Conservation (phyloP, 2,888 invertebrate genomes). For the Eupithecia abbreviata region DNA sequence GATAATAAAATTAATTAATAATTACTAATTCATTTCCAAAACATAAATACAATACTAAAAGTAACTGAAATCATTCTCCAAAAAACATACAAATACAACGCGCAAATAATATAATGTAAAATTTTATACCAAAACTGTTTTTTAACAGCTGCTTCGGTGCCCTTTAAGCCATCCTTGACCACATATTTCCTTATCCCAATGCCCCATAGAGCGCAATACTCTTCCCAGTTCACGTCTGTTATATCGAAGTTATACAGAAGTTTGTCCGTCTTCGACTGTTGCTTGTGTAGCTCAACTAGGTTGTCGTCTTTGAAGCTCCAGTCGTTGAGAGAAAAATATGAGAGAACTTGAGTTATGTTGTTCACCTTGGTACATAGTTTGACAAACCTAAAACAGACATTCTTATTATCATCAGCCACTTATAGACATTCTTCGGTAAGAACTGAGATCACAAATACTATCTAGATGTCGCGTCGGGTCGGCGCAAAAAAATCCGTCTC, state of each 20-base stretch:
- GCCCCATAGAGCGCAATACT: slow-evolving; percentile 25
- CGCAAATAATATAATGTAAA: slow-evolving; percentile 25
- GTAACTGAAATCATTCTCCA: slow-evolving; percentile 14
- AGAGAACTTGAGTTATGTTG: slow-evolving; percentile 19
- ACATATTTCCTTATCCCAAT: slow-evolving; percentile 37
- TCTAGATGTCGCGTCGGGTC: too few species aligned
- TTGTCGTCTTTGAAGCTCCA: slow-evolving; percentile 36
- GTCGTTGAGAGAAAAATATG: slow-evolving; percentile 30
- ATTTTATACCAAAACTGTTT: slow-evolving; percentile 23
- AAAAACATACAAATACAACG: slow-evolving; percentile 25
- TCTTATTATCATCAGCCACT: too few species aligned
- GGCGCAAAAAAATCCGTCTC: too few species aligned
- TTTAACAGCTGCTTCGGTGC: slow-evolving; percentile 14
- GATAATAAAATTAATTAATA: not conserved
- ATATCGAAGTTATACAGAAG: slow-evolving; percentile 43
- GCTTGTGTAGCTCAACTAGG: slow-evolving; percentile 20
- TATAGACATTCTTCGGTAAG: too few species aligned
- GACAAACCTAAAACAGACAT: slow-evolving; percentile 35
- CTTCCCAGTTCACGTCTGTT: slow-evolving; percentile 26
- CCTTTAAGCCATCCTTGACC: slow-evolving; percentile 37
- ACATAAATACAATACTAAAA: not conserved
- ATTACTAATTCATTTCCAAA: not conserved
- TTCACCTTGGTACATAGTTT: slow-evolving; percentile 38
- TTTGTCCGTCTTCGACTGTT: slow-evolving; percentile 38
- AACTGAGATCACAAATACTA: too few species aligned